phyloP scores from a whole-genome alignment of 2,113 vertebrate genomes.

The Istiophorus platypterus region DNA sequence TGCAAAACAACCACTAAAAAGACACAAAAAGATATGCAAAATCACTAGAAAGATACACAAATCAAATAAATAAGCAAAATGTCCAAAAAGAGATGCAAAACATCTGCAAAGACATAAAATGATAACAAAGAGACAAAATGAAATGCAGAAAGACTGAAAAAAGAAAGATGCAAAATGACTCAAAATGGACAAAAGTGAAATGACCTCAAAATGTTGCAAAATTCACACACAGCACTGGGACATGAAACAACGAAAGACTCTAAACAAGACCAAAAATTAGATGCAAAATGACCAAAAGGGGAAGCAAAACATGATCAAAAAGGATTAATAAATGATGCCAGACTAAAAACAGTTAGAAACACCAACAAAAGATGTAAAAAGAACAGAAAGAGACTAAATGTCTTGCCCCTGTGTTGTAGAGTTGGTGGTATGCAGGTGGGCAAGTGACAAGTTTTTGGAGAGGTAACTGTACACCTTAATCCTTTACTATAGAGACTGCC shows the following conservation, averaged over 20 bases:
- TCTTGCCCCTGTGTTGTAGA: background rate
- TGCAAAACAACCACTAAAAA: too few species aligned
- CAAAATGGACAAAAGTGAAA: background rate
- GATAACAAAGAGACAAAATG: background rate
- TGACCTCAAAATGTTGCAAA: too few species aligned
- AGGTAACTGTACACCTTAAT: conserved; percentile 8
- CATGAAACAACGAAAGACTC: background rate
- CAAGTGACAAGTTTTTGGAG: background rate
- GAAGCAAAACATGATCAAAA: background rate
- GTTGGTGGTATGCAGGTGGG: background rate
- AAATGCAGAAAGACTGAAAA: too few species aligned
- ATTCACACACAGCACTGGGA: too few species aligned
- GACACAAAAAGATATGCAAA: background rate
- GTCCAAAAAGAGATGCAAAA: background rate
- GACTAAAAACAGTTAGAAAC: background rate
- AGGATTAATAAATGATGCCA: background rate
- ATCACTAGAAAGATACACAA: background rate
- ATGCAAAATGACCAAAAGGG: background rate
- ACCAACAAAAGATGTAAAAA: background rate
- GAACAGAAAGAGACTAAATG: too few species aligned
- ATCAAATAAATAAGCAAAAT: background rate
- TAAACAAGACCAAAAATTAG: background rate
- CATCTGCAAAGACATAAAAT: background rate
- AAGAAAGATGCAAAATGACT: background rate
- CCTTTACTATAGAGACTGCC: background rate